A percentile compares a stretch with the other conserved stretches of the same genome.
Evolutionary conservation across 2,797 vertebrate species (phyloP).

Genomic region (Morus bassanus): DNA sequence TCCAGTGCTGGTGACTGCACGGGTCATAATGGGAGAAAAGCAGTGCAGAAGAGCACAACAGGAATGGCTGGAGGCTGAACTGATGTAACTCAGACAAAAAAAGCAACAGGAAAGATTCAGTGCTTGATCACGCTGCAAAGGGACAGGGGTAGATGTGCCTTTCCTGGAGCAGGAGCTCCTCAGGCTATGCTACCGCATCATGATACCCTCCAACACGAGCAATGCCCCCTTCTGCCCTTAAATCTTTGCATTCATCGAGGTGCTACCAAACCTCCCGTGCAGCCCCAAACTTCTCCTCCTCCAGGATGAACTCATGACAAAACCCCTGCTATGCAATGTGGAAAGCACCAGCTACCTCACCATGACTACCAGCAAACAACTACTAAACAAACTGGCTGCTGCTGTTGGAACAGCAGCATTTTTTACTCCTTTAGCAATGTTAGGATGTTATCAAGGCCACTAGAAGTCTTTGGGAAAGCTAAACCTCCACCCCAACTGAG

Average conservation of each 20-base stretch:
- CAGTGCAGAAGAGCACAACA: neutral
- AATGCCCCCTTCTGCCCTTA: neutral
- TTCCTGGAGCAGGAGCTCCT: neutral
- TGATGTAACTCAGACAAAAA: fast-evolving
- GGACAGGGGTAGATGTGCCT: neutral
- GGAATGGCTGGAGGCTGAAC: neutral
- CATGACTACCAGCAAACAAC: neutral
- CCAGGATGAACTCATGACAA: neutral
- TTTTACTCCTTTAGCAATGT: neutral
- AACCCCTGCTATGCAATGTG: fast-evolving
- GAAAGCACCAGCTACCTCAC: neutral
- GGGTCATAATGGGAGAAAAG: neutral
- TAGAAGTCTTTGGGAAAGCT: neutral
- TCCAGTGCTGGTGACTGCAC: neutral
- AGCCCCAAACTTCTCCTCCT: neutral
- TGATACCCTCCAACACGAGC: neutral
- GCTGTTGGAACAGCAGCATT: neutral
- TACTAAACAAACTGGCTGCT: neutral
- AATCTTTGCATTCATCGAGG: neutral
- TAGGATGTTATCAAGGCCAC: neutral
- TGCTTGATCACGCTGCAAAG: neutral
- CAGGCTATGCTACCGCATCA: neutral
- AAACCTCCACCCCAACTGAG: neutral
- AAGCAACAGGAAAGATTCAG: neutral
- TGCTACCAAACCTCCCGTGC: neutral